Percentiles rank a stretch among this genome's conserved stretches.
Evolutionary conservation across 2,113 vertebrate genomes (phyloP).

Genomic region (Globicephala melas): DNA sequence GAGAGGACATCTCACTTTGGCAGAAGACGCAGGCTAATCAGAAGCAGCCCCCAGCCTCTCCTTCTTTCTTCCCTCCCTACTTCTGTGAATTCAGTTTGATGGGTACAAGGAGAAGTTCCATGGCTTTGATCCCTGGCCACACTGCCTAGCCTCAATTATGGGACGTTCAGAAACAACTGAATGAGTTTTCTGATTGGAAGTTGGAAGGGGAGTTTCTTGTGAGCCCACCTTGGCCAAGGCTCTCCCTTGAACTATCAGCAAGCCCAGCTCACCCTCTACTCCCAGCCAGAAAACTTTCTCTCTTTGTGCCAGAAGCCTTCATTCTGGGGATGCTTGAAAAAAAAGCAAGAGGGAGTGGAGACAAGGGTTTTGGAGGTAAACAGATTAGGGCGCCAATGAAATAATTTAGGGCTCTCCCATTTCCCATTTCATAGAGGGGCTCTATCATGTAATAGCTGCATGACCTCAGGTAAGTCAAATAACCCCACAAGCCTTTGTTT

Average conservation of each 20-base stretch:
- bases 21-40: conserved; percentile 50
- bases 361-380: not conserved
- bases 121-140: conserved; percentile 1
- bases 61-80: not conserved
- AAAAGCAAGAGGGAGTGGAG: not conserved
- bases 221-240: not conserved
- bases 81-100: not conserved
- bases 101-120: not conserved
- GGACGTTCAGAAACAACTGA: not conserved
- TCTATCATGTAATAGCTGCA: not conserved
- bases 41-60: conserved; percentile 49
- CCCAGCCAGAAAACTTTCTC: not conserved
- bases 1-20: conserved; percentile 53
- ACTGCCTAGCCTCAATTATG: not conserved
- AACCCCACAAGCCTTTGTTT: not conserved
- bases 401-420: not conserved
- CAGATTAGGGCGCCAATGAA: not conserved
- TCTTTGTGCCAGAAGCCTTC: not conserved
- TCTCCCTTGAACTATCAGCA: not conserved
- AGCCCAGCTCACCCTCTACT: not conserved
- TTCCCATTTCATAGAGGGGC: not conserved
- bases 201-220: not conserved
- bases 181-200: not conserved
- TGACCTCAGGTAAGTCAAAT: not conserved
- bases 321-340: not conserved